Evolutionary conservation across 2,113 vertebrate genomes (phyloP), one percentile per base, ranked within the genome.

Genomic region (Brachyhypopomus gauderio): DNA sequence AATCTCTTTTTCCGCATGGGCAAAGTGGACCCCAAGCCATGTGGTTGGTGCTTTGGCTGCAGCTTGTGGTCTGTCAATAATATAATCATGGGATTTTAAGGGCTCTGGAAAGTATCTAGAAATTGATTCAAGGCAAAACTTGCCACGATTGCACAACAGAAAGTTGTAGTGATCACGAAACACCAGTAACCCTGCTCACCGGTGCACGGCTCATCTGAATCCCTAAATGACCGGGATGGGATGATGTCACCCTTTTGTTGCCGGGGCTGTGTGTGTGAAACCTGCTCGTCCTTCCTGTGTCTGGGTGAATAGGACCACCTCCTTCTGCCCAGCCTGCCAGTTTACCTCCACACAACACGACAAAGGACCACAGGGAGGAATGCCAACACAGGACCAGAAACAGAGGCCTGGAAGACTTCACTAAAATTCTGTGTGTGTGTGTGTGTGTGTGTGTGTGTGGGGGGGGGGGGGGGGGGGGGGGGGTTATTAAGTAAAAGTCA

Each of bases 161-260:
- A 69, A 38, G 20, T n/a, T 4, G 38, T 69, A 38, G 38, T 8
- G 66, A 36, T 19, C 14, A 30, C 30, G 45, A 16, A n/a, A 38
- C 20, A 23, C 5, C 0, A 11, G 2, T 9, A 25, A 27, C 23
- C 34, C 27, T n/a, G 6, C 2, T 41, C 34, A 9, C 20, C 52
- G 12, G 27, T 12, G 25, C 48, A 58, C 30, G 55, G 81, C 63
- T 45, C 58, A 74, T 66, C 83, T 66, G 86, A 83, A 85, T 71
- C 64, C 59, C 60, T 58, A 86, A 80, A 78, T 36, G 55, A 52
- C 82, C 62, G 85, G 85, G 76, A 62, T 30, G 27, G 19, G 85
- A 86, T 92, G 90, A 91, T 88, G 90, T 93, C 92, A 91, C 88
- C 77, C 76, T 87, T 91, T 88, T 87, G 79, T 77, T 36, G 0